Conservation (phyloP, 2,113 vertebrate species). For the Aspiorhynchus laticeps region DNA sequence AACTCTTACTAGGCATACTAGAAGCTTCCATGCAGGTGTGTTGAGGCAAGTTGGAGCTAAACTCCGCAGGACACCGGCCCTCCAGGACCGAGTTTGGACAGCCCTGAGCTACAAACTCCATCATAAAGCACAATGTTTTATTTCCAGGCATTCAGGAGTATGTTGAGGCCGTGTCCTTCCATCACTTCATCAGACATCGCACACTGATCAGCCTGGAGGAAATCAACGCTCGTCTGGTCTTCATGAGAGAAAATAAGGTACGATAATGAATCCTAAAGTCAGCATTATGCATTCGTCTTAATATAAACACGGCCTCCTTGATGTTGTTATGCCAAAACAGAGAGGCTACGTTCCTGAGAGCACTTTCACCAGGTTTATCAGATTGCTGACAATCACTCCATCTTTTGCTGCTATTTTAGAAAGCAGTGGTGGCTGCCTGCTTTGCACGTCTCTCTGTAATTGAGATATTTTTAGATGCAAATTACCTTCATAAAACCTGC, state of each 20-base stretch:
- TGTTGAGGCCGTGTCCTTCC: conserved; percentile 94
- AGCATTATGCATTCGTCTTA: background rate
- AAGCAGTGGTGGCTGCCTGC: background rate
- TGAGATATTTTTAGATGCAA: background rate
- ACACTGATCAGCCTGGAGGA: conserved; percentile 92
- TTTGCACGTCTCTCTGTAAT: conserved; percentile 19
- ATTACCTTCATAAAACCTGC: too few species aligned
- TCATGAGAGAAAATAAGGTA: conserved; percentile 73
- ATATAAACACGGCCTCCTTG: background rate
- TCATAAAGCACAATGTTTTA: too few species aligned
- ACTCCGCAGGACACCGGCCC: too few species aligned
- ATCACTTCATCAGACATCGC: conserved; percentile 92
- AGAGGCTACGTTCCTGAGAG: conserved; percentile 29
- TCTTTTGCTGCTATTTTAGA: conserved; percentile 26
- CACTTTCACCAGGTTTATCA: conserved; percentile 42
- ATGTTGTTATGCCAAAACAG: conserved; percentile 1
- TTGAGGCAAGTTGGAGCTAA: too few species aligned
- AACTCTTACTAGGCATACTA: too few species aligned
- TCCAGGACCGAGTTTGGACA: too few species aligned
- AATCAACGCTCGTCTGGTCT: conserved; percentile 90
- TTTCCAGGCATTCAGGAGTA: conserved; percentile 92
- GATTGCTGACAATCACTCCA: background rate
- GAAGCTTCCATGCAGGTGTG: too few species aligned
- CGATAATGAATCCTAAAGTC: background rate
- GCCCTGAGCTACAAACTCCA: too few species aligned